phyloP scores from a whole-genome alignment of 2,113 vertebrate genomes.

The Scalopus aquaticus region DNA sequence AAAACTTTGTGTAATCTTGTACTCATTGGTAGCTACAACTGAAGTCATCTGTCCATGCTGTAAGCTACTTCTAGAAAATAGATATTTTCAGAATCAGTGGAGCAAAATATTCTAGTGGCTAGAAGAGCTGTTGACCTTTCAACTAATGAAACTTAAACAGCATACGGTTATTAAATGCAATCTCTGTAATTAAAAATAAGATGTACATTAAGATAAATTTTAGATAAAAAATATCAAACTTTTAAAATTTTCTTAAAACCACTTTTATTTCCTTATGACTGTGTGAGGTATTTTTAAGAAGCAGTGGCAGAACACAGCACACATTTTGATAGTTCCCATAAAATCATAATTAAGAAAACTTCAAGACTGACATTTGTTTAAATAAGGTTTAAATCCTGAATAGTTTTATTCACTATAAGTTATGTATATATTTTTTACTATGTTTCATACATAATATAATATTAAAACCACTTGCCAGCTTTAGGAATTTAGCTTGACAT shows the following conservation, averaged over 20 bases:
- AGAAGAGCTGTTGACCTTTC: background rate
- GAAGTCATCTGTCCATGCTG: background rate
- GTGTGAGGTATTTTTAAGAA: background rate
- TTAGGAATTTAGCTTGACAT: slow-evolving; percentile 57
- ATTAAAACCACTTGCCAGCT: slow-evolving; percentile 40
- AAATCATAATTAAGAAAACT: slow-evolving; percentile 4
- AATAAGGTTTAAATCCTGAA: slow-evolving; percentile 28
- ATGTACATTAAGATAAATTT: background rate
- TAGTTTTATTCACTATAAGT: slow-evolving; percentile 43
- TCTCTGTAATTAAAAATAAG: background rate
- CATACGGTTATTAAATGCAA: background rate
- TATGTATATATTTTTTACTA: slow-evolving; percentile 53
- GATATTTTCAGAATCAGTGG: background rate
- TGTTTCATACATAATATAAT: slow-evolving; percentile 62
- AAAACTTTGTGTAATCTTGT: background rate
- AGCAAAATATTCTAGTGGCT: background rate
- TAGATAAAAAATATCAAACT: background rate
- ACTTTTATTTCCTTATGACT: slow-evolving; percentile 5
- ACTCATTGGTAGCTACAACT: background rate
- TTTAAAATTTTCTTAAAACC: background rate
- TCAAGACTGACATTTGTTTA: slow-evolving; percentile 29
- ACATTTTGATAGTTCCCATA: background rate
- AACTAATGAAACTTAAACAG: background rate
- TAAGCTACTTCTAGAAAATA: background rate
- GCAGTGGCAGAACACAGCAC: background rate